phyloP scores from a whole-genome alignment of 2,888 invertebrate species.

The Ischnus inquisitorius region DNA sequence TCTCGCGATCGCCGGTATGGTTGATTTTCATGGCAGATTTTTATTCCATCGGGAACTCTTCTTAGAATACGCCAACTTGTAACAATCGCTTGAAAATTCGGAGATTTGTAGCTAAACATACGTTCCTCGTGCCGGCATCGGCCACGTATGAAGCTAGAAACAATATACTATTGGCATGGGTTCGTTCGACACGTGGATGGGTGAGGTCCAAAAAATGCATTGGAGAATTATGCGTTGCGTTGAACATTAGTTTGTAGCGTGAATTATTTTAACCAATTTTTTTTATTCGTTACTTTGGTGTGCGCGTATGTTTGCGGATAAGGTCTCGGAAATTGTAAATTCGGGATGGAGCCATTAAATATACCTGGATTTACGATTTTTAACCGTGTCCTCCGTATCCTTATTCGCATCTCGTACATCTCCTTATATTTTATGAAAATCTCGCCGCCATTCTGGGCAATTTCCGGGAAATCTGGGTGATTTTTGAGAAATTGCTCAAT shows the following conservation, averaged over 20 bases:
- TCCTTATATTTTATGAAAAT: not conserved
- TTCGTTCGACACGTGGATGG: slow-evolving; percentile 9
- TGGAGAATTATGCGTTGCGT: slow-evolving; percentile 16
- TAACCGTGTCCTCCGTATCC: slow-evolving; percentile 30
- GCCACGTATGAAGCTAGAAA: slow-evolving; percentile 25
- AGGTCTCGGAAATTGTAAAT: slow-evolving; percentile 29
- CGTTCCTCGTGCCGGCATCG: slow-evolving; percentile 5
- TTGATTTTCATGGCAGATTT: no score
- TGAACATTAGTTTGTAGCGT: slow-evolving; percentile 25
- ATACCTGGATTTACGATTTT: slow-evolving; percentile 59
- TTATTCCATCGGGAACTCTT: no score
- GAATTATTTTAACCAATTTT: slow-evolving; percentile 20
- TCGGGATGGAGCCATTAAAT: slow-evolving; percentile 38
- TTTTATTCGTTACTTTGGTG: slow-evolving; percentile 41
- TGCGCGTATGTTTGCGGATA: slow-evolving; percentile 35
- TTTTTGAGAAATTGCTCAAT: no score
- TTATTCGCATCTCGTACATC: not conserved
- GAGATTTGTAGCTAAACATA: slow-evolving; percentile 31
- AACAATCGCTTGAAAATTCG: not conserved
- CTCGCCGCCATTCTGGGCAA: no score
- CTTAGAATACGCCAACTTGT: no score
- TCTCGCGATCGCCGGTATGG: no score
- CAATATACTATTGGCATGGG: slow-evolving; percentile 36
- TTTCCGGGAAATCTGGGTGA: no score
- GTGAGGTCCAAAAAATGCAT: slow-evolving; percentile 11